These are phyloP conservation scores for Drosophila paucipuncta DNA, from an alignment of 2,888 invertebrate species.

Conservation along the genomic window DNA sequence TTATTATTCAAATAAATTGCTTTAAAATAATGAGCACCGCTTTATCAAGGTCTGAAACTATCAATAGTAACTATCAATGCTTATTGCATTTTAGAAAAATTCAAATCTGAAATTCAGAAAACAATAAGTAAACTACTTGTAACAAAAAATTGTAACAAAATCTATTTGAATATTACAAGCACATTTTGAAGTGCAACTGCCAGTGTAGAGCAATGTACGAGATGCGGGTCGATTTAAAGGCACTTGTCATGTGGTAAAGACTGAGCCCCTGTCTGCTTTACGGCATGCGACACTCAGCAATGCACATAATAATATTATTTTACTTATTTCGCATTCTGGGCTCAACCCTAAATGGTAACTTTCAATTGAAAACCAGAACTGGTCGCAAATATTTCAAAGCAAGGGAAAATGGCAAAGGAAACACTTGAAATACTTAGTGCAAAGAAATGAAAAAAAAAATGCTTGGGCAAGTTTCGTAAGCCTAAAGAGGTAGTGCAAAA, in stretches of 20 bases:
- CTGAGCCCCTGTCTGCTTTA: conserved; percentile 23
- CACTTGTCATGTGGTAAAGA: conserved; percentile 18
- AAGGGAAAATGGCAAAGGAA: conserved; percentile 28
- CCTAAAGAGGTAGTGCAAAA: conserved; percentile 30
- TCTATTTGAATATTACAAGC: neutral
- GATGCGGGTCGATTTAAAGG: conserved; percentile 23
- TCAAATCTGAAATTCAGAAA: neutral
- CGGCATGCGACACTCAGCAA: conserved; percentile 23
- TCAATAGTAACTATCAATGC: neutral
- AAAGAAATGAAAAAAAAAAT: conserved; percentile 46
- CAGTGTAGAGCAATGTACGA: neutral
- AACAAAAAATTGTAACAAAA: neutral
- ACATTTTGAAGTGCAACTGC: no score
- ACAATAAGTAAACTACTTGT: neutral
- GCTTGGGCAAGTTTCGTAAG: conserved; percentile 40
- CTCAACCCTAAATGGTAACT: conserved; percentile 37
- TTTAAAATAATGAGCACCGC: neutral
- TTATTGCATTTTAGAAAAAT: neutral
- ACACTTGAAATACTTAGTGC: conserved; percentile 62
- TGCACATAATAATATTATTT: conserved; percentile 57
- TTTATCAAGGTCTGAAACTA: neutral
- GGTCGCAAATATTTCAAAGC: conserved; percentile 42
- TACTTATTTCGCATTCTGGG: conserved; percentile 8
- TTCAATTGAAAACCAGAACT: conserved; percentile 45
- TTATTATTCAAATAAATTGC: neutral